phyloP scores from a whole-genome alignment of 2,113 vertebrate genomes.

The Poecilia latipinna region DNA sequence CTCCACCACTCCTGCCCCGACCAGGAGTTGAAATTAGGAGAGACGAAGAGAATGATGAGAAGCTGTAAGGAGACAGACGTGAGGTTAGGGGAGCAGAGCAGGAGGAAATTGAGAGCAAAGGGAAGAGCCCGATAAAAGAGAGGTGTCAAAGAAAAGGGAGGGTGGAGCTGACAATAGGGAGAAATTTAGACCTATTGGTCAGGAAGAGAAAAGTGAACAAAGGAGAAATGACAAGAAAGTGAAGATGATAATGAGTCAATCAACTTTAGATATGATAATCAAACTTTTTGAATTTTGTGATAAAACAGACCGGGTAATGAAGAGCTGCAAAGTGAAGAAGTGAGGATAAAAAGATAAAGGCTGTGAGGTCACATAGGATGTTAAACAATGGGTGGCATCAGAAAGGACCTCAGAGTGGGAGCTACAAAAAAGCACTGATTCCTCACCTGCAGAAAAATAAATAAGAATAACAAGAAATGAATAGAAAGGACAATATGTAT shows the following conservation, averaged over 20 bases:
- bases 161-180: neutral
- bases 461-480: neutral
- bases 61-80: conserved; percentile 15
- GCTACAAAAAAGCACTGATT: too few species aligned
- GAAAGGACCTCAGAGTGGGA: neutral
- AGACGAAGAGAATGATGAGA: conserved; percentile 49
- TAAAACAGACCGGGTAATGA: neutral
- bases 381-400: neutral
- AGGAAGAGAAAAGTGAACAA: neutral
- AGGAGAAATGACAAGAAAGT: neutral
- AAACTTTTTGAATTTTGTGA: neutral
- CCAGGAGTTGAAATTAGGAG: conserved; percentile 54
- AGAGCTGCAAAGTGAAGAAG: neutral
- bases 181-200: neutral
- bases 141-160: neutral
- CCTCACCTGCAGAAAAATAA: conserved; percentile 4
- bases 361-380: too few species aligned
- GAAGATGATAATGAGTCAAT: neutral
- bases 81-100: conserved; percentile 9
- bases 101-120: conserved; percentile 34
- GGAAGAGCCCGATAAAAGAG: neutral
- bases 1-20: conserved; percentile 26
- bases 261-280: neutral
- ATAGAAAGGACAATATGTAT: neutral
- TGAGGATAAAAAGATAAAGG: neutral